Base-by-base conservation (phyloP, 2,888 invertebrate genomes). In the Malthinus seriepunctatus region DNA sequence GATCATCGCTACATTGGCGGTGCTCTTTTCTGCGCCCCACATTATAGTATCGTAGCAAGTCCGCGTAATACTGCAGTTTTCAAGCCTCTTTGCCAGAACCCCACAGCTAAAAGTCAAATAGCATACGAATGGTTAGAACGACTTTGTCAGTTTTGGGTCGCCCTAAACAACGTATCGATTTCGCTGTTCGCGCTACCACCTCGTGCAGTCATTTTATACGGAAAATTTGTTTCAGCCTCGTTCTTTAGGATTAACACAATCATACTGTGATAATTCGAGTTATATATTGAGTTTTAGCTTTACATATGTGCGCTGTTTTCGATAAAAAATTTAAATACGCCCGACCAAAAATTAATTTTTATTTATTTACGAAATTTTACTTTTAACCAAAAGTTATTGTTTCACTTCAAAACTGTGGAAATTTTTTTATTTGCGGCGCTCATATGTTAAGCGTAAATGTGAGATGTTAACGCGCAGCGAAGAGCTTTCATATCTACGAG, bases 1-100 rank as follows among this genome's bases (percentile, higher is more conserved):
- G 84, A 93, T 95, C 87, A 89, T 95, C 83, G 94, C 95, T 83
- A 95, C 95, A 82, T 90, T 95, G 85, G 94, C 94, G 85, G 95
- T 95, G 86, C 89, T 96, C 81, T 89, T 94, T 84, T 93, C 94
- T 82, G 95, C 95, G 82, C 95, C 95, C 77, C 95, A 95, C 87
- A 93, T 93, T 83, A 92, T 93, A 85, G 92, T 93, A 84, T 90
- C 90, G 88, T 90, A 88, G 86, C 86, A 83, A 58, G 55, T 80
- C 78, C 81, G 80, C 82, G 82, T 78, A 81, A 81, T 58, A 61
- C 50, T 55, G 50, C 60, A 57, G 56, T 56, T 62, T 55, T 59
- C 54, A 59, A 55, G 56, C 56, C 62, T 56, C 52, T 56, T 59
- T 51, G 58, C 54, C 63, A 51, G 59, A 60, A 55, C 53, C 53